Evolutionary conservation across 1,140 invertebrate species (phyloP).

Genomic region (Drosophila serrata): DNA sequence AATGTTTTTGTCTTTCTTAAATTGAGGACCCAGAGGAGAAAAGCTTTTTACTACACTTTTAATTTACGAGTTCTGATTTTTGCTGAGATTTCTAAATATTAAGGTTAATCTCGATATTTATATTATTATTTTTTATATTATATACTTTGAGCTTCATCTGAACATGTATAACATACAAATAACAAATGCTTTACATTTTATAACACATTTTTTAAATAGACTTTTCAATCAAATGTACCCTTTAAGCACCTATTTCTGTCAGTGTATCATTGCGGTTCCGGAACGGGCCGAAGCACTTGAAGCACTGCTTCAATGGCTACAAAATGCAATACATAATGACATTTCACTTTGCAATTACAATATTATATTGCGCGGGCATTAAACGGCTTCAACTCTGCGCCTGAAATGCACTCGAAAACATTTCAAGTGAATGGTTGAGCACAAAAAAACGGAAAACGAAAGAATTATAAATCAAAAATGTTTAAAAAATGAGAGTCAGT

Average conservation of each 20-base stretch:
- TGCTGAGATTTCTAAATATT: too few relatives aligned
- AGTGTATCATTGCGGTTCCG: constrained; percentile 24
- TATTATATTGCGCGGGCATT: constrained; percentile 77
- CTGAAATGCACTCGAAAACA: constrained; percentile 73
- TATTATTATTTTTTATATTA: too few relatives aligned
- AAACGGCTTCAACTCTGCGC: constrained; percentile 75
- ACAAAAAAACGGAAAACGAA: constrained; percentile 43
- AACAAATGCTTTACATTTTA: background rate
- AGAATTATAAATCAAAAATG: constrained; percentile 76
- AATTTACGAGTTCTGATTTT: too few relatives aligned
- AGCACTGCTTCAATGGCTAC: constrained; percentile 82
- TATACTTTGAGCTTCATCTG: too few relatives aligned
- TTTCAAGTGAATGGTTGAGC: constrained; percentile 71
- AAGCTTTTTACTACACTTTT: too few relatives aligned
- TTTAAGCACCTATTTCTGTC: background rate
- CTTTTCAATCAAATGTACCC: background rate
- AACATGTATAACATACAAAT: background rate
- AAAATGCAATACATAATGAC: constrained; percentile 83
- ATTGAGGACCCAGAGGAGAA: too few relatives aligned
- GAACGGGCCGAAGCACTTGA: constrained; percentile 66
- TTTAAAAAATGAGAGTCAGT: constrained; percentile 29
- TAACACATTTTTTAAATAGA: background rate
- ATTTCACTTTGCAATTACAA: constrained; percentile 82
- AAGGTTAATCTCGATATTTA: too few relatives aligned
- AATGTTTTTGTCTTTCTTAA: too few relatives aligned